Evolutionary conservation across 1,140 invertebrate genomes (phyloP), one percentile per base, ranked within the genome.

Genomic region (Venustaconcha ellipsiformis): DNA sequence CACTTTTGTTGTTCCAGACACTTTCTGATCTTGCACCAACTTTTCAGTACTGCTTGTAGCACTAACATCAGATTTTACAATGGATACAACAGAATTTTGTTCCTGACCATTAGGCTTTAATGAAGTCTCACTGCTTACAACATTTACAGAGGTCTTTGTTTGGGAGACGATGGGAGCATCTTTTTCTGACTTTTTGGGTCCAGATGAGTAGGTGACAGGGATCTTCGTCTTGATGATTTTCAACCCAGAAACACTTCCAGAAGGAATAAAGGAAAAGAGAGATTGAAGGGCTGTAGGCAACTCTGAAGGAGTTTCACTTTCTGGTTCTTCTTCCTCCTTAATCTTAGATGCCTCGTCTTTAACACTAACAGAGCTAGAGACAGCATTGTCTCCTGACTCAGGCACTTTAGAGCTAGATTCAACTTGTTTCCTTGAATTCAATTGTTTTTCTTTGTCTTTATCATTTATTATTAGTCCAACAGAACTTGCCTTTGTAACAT

Each of bases 211-310:
- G 14, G 30, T 59, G 18, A 58, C 30, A 18, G 20, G 17, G 56
- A 30, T 56, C 30, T 67, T 62, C 17, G 67, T 48, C 30, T 62
- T 70, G 60, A 76, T 77, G 23, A 64, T 75, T 37, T 74, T 59
- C 57, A 74, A 68, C 70, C 68, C 77, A 18, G 73, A 76, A 30
- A 67, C 67, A 57, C 63, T 74, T 23, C 78, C 72, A 48, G 37
- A 48, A 5, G 78, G 75, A 11, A 80, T 76, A 58, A 70, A 70
- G 17, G 80, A 82, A 23, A 84, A 84, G 26, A 84, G 66, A 60
- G 79, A 80, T 76, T 82, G 78, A 6, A 84, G 60, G 26, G 82
- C 82, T 69, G 80, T 70, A 20, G 82, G 82, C 23, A 83, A 65
- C 17, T 76, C 23, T 48, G 55, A 37, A 55, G 67, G 64, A 56